phyloP scores from a whole-genome alignment of 2,797 vertebrate species.

The Aeoliscus strigatus region DNA sequence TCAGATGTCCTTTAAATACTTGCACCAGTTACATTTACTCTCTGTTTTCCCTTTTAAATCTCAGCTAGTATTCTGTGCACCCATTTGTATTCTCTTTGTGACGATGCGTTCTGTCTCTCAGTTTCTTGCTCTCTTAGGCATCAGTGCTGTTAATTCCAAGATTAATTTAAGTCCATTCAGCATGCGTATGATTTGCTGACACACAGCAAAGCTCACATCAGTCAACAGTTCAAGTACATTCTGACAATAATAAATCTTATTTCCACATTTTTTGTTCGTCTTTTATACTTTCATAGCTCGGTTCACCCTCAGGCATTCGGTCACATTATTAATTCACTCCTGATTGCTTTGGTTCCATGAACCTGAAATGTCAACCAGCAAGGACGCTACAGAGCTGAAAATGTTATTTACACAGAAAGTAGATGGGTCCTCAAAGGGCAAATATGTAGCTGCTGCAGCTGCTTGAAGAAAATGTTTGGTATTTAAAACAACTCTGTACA shows the following conservation, averaged over 20 bases:
- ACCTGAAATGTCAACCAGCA: slow-evolving; percentile 54
- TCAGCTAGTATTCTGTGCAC: too few relatives aligned
- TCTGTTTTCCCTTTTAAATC: too few relatives aligned
- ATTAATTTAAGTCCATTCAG: too few relatives aligned
- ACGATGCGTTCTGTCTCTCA: too few relatives aligned
- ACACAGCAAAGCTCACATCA: slow-evolving; percentile 9
- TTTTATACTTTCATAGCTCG: slow-evolving; percentile 23
- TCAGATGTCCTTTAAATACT: too few relatives aligned
- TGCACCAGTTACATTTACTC: too few relatives aligned
- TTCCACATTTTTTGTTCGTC: slow-evolving; percentile 49
- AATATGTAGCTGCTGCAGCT: slow-evolving; percentile 53
- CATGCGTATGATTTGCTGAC: too few relatives aligned
- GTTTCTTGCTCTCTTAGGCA: too few relatives aligned
- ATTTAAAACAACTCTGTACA: slow-evolving; percentile 13
- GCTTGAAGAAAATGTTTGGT: slow-evolving; percentile 28
- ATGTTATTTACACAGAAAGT: slow-evolving; percentile 56
- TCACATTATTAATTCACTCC: slow-evolving; percentile 48
- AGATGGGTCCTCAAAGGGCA: slow-evolving; percentile 61
- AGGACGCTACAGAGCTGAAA: slow-evolving; percentile 34
- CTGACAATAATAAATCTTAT: slow-evolving; percentile 34
- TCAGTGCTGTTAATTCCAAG: too few relatives aligned
- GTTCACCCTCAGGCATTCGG: slow-evolving; percentile 42
- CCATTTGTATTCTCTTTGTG: too few relatives aligned
- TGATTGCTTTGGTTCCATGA: slow-evolving; percentile 46
- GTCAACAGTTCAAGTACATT: slow-evolving; percentile 28